Conservation (phyloP, 2,888 invertebrate genomes). For the Schizotus pectinicornis region DNA sequence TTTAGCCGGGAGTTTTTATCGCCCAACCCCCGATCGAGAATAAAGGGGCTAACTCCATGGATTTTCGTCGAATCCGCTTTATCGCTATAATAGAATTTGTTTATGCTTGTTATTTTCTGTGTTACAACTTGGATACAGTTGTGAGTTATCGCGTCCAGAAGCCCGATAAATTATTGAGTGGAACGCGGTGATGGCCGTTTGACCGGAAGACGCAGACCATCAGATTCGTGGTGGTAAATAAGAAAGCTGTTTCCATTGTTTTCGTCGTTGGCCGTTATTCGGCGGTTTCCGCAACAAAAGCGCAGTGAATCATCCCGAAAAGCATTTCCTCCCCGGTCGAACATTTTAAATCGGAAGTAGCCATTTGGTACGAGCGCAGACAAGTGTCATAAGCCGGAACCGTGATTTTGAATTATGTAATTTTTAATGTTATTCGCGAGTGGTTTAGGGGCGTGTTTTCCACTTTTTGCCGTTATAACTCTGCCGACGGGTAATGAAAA, state of each 20-base stretch:
- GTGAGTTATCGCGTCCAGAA: too few relatives aligned
- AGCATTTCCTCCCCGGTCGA: slow-evolving; percentile 36
- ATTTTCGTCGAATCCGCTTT: background rate
- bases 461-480: slow-evolving; percentile 38
- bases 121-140: too few relatives aligned
- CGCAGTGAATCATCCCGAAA: slow-evolving; percentile 37
- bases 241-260: slow-evolving; percentile 35
- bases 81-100: too few relatives aligned
- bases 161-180: too few relatives aligned
- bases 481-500: slow-evolving; percentile 36
- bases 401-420: slow-evolving; percentile 57
- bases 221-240: slow-evolving; percentile 34
- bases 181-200: too few relatives aligned
- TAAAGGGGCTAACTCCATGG: slow-evolving; percentile 15
- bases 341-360: slow-evolving; percentile 57
- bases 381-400: slow-evolving; percentile 56
- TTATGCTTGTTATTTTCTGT: too few relatives aligned
- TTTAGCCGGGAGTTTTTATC: slow-evolving; percentile 23
- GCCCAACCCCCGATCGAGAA: slow-evolving; percentile 10
- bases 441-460: slow-evolving; percentile 43
- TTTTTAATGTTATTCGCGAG: slow-evolving; percentile 51
- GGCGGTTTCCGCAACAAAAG: slow-evolving; percentile 29
- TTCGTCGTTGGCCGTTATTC: slow-evolving; percentile 36
- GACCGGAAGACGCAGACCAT: slow-evolving; percentile 40
- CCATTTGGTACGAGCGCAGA: slow-evolving; percentile 54